A percentile compares a stretch with the other conserved stretches of the same genome.
Conservation (phyloP, 1,140 invertebrate genomes). For the Ips nitidus region DNA sequence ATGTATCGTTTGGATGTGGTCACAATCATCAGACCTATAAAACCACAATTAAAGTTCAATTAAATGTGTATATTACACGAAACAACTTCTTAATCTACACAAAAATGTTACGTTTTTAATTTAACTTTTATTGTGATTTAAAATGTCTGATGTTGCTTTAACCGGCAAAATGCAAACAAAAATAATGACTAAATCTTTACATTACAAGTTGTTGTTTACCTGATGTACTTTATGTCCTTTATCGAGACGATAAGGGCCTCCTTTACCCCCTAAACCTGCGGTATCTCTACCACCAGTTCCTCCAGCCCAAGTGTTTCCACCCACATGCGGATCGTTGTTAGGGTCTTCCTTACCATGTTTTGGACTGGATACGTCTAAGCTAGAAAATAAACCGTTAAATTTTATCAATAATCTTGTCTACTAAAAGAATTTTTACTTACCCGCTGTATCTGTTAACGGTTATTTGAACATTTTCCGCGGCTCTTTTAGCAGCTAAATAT, state of each 20-base stretch:
- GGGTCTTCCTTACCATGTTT: constrained; percentile 93
- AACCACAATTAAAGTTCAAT: too few relatives aligned
- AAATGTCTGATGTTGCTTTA: too few relatives aligned
- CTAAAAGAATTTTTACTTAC: constrained; percentile 35
- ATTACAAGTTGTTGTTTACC: constrained; percentile 53
- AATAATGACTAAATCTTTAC: background rate
- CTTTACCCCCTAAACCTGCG: constrained; percentile 91
- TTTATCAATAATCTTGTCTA: background rate
- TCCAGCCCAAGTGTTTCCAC: constrained; percentile 95
- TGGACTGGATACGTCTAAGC: constrained; percentile 71
- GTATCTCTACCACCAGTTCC: constrained; percentile 91
- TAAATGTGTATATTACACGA: too few relatives aligned
- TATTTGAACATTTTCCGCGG: constrained; percentile 67
- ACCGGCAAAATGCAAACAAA: too few relatives aligned
- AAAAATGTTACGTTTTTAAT: too few relatives aligned
- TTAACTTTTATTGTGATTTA: too few relatives aligned
- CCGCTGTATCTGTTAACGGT: constrained; percentile 73
- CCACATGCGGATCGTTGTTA: constrained; percentile 87
- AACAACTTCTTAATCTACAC: too few relatives aligned
- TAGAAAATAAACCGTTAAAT: constrained; percentile 22
- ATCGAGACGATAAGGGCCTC: constrained; percentile 89
- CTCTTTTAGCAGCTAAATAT: constrained; percentile 52
- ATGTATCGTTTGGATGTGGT: too few relatives aligned
- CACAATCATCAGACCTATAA: too few relatives aligned
- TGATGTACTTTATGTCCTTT: constrained; percentile 91